Evolutionary conservation across 2,113 vertebrate species (phyloP).

Genomic region (Danio rerio): DNA sequence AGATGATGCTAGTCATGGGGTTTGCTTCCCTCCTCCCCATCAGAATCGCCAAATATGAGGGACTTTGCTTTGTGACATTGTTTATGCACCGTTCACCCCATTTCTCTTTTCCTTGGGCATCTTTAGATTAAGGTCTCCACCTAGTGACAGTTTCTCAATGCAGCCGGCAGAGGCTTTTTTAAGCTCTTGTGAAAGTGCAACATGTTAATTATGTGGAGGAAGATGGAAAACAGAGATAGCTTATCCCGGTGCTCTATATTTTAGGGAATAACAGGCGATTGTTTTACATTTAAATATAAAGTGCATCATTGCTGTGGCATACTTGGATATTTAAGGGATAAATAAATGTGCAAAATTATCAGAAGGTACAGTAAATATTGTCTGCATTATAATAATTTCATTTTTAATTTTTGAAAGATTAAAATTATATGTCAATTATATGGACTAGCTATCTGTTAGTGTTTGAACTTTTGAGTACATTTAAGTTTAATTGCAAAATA

Average conservation of each 20-base stretch:
- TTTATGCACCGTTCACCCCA: constrained; percentile 25
- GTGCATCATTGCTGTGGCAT: not conserved
- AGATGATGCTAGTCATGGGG: not conserved
- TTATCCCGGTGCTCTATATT: not conserved
- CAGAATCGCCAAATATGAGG: constrained; percentile 18
- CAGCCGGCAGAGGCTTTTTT: constrained; percentile 38
- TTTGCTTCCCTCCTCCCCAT: not conserved
- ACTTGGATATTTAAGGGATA: no score
- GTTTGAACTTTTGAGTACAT: no score
- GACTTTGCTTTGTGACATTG: constrained; percentile 45
- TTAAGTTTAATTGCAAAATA: no score
- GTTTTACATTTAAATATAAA: constrained; percentile 18
- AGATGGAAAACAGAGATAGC: not conserved
- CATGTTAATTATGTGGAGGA: not conserved
- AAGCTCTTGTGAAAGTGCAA: not conserved
- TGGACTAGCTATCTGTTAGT: no score
- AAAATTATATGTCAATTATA: no score
- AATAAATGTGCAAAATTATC: no score
- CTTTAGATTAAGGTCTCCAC: constrained; percentile 76
- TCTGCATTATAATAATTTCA: no score
- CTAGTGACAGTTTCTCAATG: constrained; percentile 70
- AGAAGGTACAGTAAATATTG: no score
- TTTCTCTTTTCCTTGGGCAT: constrained; percentile 28
- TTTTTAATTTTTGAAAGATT: no score
- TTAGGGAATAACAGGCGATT: not conserved